Conservation (phyloP, 2,888 invertebrate species). For the Lomographa bimaculata region DNA sequence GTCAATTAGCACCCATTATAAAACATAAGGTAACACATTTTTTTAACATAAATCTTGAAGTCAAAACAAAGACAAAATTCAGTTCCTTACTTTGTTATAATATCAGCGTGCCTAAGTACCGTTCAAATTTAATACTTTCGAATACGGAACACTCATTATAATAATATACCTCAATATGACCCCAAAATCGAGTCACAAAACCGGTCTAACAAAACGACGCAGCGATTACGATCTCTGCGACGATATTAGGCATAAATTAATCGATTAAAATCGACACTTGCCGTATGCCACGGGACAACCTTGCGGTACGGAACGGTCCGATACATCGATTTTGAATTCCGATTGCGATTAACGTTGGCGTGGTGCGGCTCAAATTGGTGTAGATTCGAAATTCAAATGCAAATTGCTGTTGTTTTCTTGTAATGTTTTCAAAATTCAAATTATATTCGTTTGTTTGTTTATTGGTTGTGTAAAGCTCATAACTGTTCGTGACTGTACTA, state of each 20-base stretch:
- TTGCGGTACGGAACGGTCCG: constrained; percentile 19
- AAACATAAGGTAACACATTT: no score
- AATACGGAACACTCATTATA: constrained; percentile 18
- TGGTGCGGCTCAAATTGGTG: constrained; percentile 12
- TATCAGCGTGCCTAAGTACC: no score
- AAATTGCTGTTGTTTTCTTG: constrained; percentile 12
- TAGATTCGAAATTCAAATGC: constrained; percentile 15
- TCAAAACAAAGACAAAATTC: no score
- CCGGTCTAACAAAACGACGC: constrained; percentile 39
- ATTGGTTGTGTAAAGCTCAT: no score
- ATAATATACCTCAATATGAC: constrained; percentile 10
- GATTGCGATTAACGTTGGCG: constrained; percentile 22
- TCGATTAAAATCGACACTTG: constrained; percentile 60
- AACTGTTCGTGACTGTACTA: no score
- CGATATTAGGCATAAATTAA: constrained; percentile 66
- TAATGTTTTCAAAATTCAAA: constrained; percentile 16
- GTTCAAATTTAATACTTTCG: constrained; percentile 9
- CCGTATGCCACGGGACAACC: constrained; percentile 26
- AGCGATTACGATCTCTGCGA: constrained; percentile 55
- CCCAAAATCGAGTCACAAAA: constrained; percentile 18
- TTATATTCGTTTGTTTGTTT: no score
- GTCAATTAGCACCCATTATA: no score
- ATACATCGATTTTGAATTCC: constrained; percentile 23
- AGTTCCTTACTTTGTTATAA: no score
- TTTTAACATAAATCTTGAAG: no score